Percentiles rank a stretch among this genome's conserved stretches.
These are phyloP conservation scores for Zaprionus bogoriensis DNA, from an alignment of 2,888 invertebrate genomes.

Conservation along the genomic window DNA sequence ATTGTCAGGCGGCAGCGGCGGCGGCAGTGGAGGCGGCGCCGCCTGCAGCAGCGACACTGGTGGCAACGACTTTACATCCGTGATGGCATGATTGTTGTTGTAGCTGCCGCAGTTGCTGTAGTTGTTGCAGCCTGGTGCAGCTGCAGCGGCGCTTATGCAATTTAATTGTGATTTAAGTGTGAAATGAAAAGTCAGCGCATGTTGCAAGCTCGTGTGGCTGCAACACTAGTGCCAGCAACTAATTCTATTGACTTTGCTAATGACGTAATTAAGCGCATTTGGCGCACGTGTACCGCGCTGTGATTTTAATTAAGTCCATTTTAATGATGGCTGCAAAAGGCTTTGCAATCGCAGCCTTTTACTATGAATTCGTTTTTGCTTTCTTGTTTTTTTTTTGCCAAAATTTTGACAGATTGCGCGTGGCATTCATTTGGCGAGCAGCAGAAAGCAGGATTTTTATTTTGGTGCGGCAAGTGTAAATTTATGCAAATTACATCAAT, in stretches of 20 bases:
- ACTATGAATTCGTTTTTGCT: slow-evolving; percentile 13
- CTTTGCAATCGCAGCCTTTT: slow-evolving; percentile 29
- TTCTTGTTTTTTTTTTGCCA: slow-evolving; percentile 9
- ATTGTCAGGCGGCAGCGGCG: slow-evolving; percentile 50
- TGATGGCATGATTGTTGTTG: slow-evolving; percentile 14
- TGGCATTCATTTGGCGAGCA: not conserved
- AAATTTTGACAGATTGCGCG: slow-evolving; percentile 54
- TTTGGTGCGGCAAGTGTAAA: slow-evolving; percentile 66
- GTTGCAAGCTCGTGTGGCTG: slow-evolving; percentile 39
- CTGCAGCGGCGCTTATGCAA: slow-evolving; percentile 59
- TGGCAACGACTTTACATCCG: slow-evolving; percentile 67
- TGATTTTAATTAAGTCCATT: slow-evolving; percentile 68
- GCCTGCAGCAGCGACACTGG: slow-evolving; percentile 43
- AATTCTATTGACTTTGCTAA: slow-evolving; percentile 81
- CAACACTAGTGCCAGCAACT: slow-evolving; percentile 49
- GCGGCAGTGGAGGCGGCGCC: slow-evolving; percentile 16
- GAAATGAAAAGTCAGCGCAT: slow-evolving; percentile 54
- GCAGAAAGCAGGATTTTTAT: too few species aligned
- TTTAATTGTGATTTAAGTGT: slow-evolving; percentile 76
- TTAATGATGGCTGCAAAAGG: slow-evolving; percentile 56
- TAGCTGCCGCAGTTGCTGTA: slow-evolving; percentile 23
- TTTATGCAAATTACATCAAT: slow-evolving; percentile 79
- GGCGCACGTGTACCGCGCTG: slow-evolving; percentile 37
- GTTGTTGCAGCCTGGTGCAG: slow-evolving; percentile 23
- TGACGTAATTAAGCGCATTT: slow-evolving; percentile 80